Conservation (phyloP, 2,888 invertebrate genomes). For the Poecilus cupreus region DNA sequence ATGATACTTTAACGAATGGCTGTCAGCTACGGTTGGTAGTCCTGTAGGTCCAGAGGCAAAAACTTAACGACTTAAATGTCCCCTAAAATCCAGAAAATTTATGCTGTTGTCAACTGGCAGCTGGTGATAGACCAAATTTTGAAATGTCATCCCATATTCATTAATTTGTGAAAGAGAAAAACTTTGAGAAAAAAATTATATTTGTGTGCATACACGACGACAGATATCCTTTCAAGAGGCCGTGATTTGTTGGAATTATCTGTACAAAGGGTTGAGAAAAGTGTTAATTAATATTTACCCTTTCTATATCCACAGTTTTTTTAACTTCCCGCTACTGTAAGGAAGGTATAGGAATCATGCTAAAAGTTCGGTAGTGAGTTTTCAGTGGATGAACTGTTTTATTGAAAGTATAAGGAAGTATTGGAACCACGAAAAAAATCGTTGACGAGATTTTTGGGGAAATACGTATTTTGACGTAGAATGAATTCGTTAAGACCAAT, state of each 20-base stretch:
- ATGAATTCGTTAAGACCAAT: too few species aligned
- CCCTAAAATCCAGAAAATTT: conserved; percentile 50
- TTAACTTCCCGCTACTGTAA: too few species aligned
- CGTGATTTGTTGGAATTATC: not conserved
- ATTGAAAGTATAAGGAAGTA: too few species aligned
- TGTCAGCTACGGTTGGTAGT: too few species aligned
- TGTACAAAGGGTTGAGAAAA: not conserved
- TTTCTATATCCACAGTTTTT: too few species aligned
- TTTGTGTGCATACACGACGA: not conserved
- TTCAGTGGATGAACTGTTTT: too few species aligned
- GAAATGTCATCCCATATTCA: conserved; percentile 44
- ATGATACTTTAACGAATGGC: not conserved
- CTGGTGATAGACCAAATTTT: conserved; percentile 20
- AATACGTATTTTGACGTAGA: too few species aligned
- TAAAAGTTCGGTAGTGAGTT: too few species aligned
- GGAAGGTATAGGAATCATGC: too few species aligned
- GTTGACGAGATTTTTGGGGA: too few species aligned
- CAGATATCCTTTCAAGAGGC: not conserved
- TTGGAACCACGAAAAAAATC: too few species aligned
- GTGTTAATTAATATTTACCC: not conserved
- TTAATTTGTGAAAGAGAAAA: conserved; percentile 26
- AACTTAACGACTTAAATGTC: conserved; percentile 39
- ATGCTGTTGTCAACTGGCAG: conserved; percentile 39
- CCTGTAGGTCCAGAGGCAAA: not conserved
- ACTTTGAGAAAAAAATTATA: not conserved